phyloP scores from a whole-genome alignment of 1,140 invertebrate genomes.

The Neelides sp. region DNA sequence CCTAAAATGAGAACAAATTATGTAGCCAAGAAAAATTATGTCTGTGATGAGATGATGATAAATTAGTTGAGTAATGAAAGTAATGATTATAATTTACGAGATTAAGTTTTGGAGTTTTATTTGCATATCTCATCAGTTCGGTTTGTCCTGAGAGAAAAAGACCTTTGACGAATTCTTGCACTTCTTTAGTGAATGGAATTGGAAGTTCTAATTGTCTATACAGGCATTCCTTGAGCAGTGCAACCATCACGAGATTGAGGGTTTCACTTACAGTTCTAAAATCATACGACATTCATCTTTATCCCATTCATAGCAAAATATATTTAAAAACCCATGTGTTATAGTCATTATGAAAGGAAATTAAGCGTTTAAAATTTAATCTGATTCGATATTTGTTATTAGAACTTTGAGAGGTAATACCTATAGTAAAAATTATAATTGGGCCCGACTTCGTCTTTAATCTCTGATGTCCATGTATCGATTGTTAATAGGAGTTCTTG shows the following conservation, averaged over 20 bases:
- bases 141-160: slow-evolving; percentile 85
- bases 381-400: no score
- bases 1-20: no score
- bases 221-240: slow-evolving; percentile 75
- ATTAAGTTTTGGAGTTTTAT: slow-evolving; percentile 8
- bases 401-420: no score
- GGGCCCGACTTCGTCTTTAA: no score
- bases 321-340: no score
- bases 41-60: background rate
- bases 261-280: slow-evolving; percentile 91
- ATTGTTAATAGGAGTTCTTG: slow-evolving; percentile 64
- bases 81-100: background rate
- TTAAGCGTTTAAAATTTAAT: no score
- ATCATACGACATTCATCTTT: no score
- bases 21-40: background rate
- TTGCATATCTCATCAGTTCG: slow-evolving; percentile 49
- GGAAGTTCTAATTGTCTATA: slow-evolving; percentile 82
- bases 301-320: no score
- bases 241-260: slow-evolving; percentile 83
- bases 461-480: slow-evolving; percentile 70
- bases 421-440: no score
- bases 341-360: no score
- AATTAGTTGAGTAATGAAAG: background rate
- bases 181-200: slow-evolving; percentile 78
- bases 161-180: slow-evolving; percentile 77